These are phyloP conservation scores for Lingula anatina DNA, from an alignment of 2,888 invertebrate genomes.

Conservation along the genomic window DNA sequence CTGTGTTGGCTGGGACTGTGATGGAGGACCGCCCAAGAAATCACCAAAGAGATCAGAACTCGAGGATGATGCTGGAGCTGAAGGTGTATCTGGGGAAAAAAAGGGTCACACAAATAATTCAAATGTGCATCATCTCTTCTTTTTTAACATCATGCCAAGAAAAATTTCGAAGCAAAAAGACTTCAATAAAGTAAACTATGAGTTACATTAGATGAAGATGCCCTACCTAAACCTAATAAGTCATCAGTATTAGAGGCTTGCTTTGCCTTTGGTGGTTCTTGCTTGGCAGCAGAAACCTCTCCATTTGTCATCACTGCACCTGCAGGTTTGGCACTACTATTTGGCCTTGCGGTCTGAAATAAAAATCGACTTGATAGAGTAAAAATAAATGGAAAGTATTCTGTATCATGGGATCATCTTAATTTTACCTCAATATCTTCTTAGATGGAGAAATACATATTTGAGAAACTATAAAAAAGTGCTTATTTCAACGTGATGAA, in stretches of 20 bases:
- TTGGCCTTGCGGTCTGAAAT: constrained; percentile 8
- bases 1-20: no score
- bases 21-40: constrained; percentile 65
- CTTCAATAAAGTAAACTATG: constrained; percentile 6
- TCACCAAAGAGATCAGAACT: constrained; percentile 70
- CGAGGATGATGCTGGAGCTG: constrained; percentile 16
- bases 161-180: no score
- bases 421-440: no score
- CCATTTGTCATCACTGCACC: constrained; percentile 3
- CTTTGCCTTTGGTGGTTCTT: constrained; percentile 5
- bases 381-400: no score
- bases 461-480: no score
- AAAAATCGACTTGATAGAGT: not conserved
- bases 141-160: no score
- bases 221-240: constrained; percentile 54
- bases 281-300: constrained; percentile 6
- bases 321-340: constrained; percentile 10
- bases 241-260: constrained; percentile 53
- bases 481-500: no score
- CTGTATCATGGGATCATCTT: no score
- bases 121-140: no score
- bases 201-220: not conserved
- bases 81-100: constrained; percentile 37
- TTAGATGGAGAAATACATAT: no score
- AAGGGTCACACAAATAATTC: not conserved